Base-by-base conservation (phyloP, 2,113 vertebrate species). In the Heterotilapia buettikoferi region DNA sequence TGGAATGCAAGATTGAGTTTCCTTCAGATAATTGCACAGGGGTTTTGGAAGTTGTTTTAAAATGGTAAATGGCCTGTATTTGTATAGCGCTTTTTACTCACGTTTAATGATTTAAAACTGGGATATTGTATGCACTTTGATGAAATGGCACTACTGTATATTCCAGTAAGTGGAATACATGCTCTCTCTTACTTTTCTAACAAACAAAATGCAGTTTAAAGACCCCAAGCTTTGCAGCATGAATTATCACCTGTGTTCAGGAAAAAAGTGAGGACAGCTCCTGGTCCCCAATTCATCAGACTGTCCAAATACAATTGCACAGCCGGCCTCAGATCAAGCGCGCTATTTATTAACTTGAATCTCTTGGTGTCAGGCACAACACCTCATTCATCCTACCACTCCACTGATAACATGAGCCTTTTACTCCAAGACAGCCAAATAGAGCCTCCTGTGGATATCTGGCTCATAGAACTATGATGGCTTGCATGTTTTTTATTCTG, bases 231-330 rank as follows among this genome's bases (percentile, higher is more conserved):
- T 87, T 79, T 84, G 43, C 80, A 11, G 36, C 76, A 86, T 93
- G 90, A 95, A 86, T 92, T 85, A 96, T 93, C 79, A 53, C 91
- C 91, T 80, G 83, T 71, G 85, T 68, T 94, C 84, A 76, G 85
- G 78, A 90, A 89, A 90, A 89, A 90, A 89, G 88, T 66, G 86
- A 85, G 86, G 90, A 91, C 87, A 84, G 89, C 85, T 89, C 85
- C 80, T 5, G n/a, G 92, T 92, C 85, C 63, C 63, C 88, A 90
- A 96, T 96, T 96, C 92, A 96, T 97, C 96, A 96, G 89, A 79
- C 71, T 92, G 86, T 87, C 90, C 91, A 93, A 93, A 96, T 89
- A 95, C 92, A 92, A 94, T 95, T 92, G 94, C 87, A 84, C 87
- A 86, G 92, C 82, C 71, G 33, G 84, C 86, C 88, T 73, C 59